Evolutionary conservation across 2,113 vertebrate genomes (phyloP).

Genomic region (Oryzias curvinotus): DNA sequence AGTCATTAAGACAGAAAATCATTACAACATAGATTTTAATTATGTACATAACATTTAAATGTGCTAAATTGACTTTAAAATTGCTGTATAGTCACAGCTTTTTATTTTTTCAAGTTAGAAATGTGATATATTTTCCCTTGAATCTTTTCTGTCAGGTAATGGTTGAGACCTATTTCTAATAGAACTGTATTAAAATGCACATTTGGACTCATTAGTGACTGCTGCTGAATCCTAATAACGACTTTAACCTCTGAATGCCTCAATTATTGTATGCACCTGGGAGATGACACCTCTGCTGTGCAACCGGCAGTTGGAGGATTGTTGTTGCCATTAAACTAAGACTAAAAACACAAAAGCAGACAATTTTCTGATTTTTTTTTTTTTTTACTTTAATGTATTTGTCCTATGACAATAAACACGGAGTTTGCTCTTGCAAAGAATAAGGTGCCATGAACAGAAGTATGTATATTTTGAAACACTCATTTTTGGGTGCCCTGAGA

Average conservation of each 20-base stretch:
- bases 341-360: not conserved
- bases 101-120: conserved; percentile 3
- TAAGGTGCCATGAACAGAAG: no score
- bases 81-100: not conserved
- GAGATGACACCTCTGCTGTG: not conserved
- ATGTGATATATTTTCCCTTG: not conserved
- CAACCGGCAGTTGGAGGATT: not conserved
- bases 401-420: no score
- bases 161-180: not conserved
- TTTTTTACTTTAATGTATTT: no score
- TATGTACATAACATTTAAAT: conserved; percentile 20
- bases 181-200: not conserved
- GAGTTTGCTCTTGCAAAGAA: no score
- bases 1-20: conserved; percentile 16
- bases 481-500: no score
- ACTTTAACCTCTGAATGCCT: conserved; percentile 2
- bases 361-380: not conserved
- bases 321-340: not conserved
- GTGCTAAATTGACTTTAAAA: not conserved
- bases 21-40: conserved; percentile 16
- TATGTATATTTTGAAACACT: no score
- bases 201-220: conserved; percentile 3
- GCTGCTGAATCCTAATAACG: conserved; percentile 1
- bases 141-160: not conserved
- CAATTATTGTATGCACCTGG: not conserved